phyloP scores from a whole-genome alignment of 2,888 invertebrate genomes.

The Hemaris fuciformis region DNA sequence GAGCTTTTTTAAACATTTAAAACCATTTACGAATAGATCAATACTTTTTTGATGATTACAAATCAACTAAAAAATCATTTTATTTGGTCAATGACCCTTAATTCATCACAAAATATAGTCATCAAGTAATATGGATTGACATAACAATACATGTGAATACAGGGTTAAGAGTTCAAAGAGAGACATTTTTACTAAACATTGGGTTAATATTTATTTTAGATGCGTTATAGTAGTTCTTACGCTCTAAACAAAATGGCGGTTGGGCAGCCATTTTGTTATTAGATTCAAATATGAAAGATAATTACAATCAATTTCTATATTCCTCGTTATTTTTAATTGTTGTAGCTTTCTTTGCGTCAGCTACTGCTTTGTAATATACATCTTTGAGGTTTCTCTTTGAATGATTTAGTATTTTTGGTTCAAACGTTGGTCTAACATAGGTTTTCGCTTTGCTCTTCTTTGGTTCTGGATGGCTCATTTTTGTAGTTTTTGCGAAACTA shows the following conservation, averaged over 20 bases:
- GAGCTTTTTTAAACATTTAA: too few relatives aligned
- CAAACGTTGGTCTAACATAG: background rate
- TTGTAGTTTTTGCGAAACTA: constrained; percentile 31
- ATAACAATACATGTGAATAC: too few relatives aligned
- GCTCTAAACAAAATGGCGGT: background rate
- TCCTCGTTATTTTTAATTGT: constrained; percentile 25
- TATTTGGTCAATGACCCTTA: too few relatives aligned
- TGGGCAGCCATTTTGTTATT: background rate
- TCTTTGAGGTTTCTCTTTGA: constrained; percentile 45
- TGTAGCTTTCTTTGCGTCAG: constrained; percentile 42
- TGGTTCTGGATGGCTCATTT: constrained; percentile 22
- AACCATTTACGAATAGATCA: too few relatives aligned
- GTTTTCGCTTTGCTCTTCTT: background rate
- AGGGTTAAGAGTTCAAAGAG: too few relatives aligned
- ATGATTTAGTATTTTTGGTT: background rate
- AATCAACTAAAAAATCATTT: too few relatives aligned
- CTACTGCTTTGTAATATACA: constrained; percentile 47
- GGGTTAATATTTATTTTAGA: background rate
- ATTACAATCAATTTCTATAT: background rate
- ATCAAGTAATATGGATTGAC: too few relatives aligned
- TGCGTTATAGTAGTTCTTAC: background rate
- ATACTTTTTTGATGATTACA: too few relatives aligned
- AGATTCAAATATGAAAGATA: background rate
- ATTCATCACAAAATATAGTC: too few relatives aligned
- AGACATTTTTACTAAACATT: too few relatives aligned